Evolutionary conservation across 2,888 invertebrate genomes (phyloP), one percentile per base, ranked within the genome.

Genomic region (Amblyteles armatorius): DNA sequence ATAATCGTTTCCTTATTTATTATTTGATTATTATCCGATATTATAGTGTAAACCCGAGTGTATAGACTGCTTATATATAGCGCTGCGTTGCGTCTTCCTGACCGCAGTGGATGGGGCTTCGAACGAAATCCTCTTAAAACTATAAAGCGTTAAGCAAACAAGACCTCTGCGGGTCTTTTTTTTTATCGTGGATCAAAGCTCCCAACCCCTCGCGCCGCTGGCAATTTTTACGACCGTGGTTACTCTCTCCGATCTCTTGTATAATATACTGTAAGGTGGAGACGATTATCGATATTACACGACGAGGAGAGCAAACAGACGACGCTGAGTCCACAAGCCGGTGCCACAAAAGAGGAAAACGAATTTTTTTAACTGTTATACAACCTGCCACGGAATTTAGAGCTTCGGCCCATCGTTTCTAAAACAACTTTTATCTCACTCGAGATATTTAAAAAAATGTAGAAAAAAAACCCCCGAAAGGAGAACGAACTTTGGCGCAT

Each of bases 141-240:
- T 85, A 65, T 86, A 86, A 86, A 84, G 80, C 85, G 68, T 82
- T 81, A 71, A 81, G 76, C 83, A 86, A 86, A 86, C 85, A 86
- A 85, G 83, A 86, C 82, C 86, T 82, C 80, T 50, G 55, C 60
- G 82, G 71, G 71, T 60, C 79, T 55, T 68, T 33, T 33, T 33
- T 76, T 74, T 82, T 82, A 80, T 84, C 84, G 74, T 55, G 69
- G 86, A 82, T 84, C 79, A 73, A 77, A 82, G 79, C n/a, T 50
- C 79, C 74, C 73, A 71, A 52, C 73, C 68, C 57, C 60, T 50
- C 76, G 71, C 82, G 82, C 84, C 86, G 76, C 69, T 40, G 67
- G 73, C 83, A 79, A 85, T 69, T 86, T 86, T 86, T 86, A 85
- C 80, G 80, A 85, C 57, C 48, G 40, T 11, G 26, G 44, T 22